Conservation (phyloP, 2,888 invertebrate genomes). For the Harpalus rubripes region DNA sequence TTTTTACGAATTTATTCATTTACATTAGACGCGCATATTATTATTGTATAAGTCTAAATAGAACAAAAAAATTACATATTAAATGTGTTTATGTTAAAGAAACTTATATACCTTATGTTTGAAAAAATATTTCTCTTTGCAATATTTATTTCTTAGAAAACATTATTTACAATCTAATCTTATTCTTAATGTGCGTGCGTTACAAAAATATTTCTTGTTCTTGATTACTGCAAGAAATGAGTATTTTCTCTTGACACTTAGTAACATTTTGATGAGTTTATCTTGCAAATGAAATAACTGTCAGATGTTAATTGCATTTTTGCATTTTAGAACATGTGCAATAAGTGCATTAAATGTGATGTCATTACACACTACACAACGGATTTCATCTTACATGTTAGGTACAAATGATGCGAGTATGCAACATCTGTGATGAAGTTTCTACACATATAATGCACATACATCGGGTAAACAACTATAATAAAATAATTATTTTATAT, state of each 20-base stretch:
- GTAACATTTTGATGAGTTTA: not conserved
- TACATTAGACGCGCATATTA: too few species aligned
- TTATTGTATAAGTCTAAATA: too few species aligned
- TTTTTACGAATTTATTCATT: too few species aligned
- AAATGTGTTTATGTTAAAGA: too few species aligned
- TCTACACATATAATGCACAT: not conserved
- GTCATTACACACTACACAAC: not conserved
- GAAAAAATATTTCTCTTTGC: too few species aligned
- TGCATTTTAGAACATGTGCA: not conserved
- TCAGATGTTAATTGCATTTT: not conserved
- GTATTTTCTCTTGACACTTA: not conserved
- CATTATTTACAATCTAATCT: not conserved
- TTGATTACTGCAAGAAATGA: not conserved
- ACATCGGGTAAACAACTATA: not conserved
- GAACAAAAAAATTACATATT: too few species aligned
- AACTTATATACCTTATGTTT: too few species aligned
- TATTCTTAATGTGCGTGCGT: not conserved
- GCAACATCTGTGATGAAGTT: constrained; percentile 1
- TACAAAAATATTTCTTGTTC: not conserved
- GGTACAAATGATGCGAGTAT: not conserved
- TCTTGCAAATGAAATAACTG: not conserved
- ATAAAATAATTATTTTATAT: not conserved
- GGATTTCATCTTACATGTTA: constrained; percentile 6
- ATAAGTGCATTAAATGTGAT: constrained; percentile 6
- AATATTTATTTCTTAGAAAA: too few species aligned